Percentiles rank a stretch among this genome's conserved stretches.
Conservation (phyloP, 2,888 invertebrate species). For the Acanthosepion lycidas region DNA sequence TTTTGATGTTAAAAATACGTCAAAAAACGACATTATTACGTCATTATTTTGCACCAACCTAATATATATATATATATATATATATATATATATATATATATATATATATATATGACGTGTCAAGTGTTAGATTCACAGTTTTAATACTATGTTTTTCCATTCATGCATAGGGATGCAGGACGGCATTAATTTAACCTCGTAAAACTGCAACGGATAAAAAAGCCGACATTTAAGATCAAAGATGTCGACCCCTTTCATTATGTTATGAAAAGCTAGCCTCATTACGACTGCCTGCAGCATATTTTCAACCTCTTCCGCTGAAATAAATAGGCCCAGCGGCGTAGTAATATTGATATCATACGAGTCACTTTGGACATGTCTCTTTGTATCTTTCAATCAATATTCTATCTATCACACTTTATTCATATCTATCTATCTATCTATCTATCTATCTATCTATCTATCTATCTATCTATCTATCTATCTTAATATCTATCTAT, state of each 20-base stretch:
- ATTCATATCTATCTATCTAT: background rate
- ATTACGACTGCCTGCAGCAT: background rate
- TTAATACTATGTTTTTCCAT: background rate
- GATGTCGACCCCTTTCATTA: slow-evolving; percentile 1
- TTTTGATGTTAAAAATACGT: too few species aligned
- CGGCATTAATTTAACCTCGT: background rate
- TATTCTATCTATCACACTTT: background rate
- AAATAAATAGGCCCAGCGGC: slow-evolving; percentile 9
- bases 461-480: background rate
- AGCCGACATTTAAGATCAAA: background rate
- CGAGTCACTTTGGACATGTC: background rate
- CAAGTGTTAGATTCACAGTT: background rate
- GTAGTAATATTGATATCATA: background rate
- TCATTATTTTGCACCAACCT: too few species aligned
- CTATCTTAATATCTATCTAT: background rate
- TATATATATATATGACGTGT: background rate
- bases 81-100: background rate
- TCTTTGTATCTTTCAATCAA: background rate
- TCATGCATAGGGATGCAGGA: background rate
- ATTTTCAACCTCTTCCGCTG: background rate
- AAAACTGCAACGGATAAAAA: background rate
- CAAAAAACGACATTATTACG: too few species aligned
- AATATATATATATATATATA: too few species aligned
- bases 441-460: background rate
- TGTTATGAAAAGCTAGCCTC: background rate